Evolutionary conservation across 2,113 vertebrate genomes (phyloP).

Genomic region (Heterocephalus glaber): DNA sequence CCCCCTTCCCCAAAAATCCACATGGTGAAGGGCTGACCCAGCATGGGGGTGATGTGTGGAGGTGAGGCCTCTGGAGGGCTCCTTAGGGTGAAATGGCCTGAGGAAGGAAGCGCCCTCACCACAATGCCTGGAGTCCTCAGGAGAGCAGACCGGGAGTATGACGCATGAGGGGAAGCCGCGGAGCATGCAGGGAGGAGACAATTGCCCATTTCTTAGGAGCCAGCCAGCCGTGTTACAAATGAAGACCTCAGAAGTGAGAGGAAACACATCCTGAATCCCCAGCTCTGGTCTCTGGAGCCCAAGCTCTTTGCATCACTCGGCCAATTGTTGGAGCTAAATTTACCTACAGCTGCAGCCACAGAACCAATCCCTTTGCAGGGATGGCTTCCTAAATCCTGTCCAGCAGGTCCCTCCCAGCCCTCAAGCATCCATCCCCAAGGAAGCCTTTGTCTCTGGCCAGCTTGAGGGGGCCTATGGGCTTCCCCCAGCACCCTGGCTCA

Average conservation of each 20-base stretch:
- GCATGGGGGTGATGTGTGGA: background rate
- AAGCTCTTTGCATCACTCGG: fast-evolving
- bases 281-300: background rate
- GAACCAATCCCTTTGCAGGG: background rate
- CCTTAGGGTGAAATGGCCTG: background rate
- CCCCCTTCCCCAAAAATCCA: background rate
- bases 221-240: background rate
- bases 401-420: fast-evolving
- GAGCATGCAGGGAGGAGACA: fast-evolving
- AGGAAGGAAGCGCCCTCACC: background rate
- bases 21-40: background rate
- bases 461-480: background rate
- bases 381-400: background rate
- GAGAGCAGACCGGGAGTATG: background rate
- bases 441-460: background rate
- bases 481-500: background rate
- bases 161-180: fast-evolving
- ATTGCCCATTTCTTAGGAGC: too few species aligned
- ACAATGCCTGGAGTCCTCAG: background rate
- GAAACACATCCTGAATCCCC: fast-evolving
- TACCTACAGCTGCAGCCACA: fast-evolving
- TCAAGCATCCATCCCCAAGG: fast-evolving
- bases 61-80: background rate
- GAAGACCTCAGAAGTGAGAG: background rate
- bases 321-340: fast-evolving